Evolutionary conservation across 2,797 vertebrate genomes (phyloP), one percentile per base, ranked within the genome.

Genomic region (Tapirus indicus): DNA sequence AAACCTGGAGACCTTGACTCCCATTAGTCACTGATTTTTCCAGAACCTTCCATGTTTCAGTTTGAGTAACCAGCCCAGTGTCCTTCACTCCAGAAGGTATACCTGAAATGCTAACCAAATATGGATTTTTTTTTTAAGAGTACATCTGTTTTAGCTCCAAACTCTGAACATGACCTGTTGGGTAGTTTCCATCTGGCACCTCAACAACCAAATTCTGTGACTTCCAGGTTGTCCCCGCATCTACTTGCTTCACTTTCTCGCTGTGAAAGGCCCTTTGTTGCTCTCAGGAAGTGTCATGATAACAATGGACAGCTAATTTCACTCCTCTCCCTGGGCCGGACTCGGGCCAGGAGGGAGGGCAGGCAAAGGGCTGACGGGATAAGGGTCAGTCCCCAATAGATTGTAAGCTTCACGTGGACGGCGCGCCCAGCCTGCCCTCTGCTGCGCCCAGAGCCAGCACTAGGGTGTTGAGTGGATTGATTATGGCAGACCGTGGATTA

Each of bases 181-280:
- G 97, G 94, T 29, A 5, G 35, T 52, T 92, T 97, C 97, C 97
- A 97, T 14, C 87, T 98, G 98, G 97, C 97, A 94, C 38, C 75
- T 85, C 32, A 32, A 80, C 95, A 91, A 62, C 88, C 44, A 14
- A 54, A n/a, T 64, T 89, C 89, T 27, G 95, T 52, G 95, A 93
- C 96, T 95, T 96, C 78, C 94, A 96, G 95, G 91, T 58, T 17
- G 7, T 35, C 58, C 58, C 20, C 14, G 74, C 79, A 29, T 0
- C 69, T 29, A 72, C 91, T 87, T 23, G 58, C 88, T 95, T 56
- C 35, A 10, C 54, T 54, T 62, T 69, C 88, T 58, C 78, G 3
- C 69, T 8, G 68, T 95, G 97, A 98, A 97, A 97, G 94, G 89
- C 89, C 62, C 93, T 98, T 97, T 97, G 98, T 97, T 96, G 94